Conservation (phyloP, 2,797 vertebrate species). For the Babyrousa celebensis region DNA sequence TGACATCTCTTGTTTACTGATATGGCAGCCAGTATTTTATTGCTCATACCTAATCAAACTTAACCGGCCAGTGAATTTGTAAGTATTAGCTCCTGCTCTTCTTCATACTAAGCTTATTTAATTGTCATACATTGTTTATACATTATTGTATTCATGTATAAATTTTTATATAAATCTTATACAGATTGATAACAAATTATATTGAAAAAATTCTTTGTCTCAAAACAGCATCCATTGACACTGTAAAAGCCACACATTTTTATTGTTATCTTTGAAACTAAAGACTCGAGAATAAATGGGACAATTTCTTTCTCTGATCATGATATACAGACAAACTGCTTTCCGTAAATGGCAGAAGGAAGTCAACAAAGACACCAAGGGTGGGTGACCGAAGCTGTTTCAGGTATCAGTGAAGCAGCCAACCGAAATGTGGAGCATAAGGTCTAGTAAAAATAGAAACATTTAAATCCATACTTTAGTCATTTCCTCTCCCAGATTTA, state of each 20-base stretch:
- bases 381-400: background rate
- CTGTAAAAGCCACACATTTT: background rate
- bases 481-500: constrained; percentile 15
- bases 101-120: background rate
- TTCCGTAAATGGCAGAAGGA: background rate
- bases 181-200: constrained; percentile 9
- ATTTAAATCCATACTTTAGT: constrained; percentile 40
- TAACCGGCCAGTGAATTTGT: background rate
- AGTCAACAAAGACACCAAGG: background rate
- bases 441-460: constrained; percentile 53
- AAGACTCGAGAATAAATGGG: background rate
- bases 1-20: no score
- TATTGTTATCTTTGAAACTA: background rate
- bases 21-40: no score
- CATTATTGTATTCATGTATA: background rate
- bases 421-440: background rate
- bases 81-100: background rate
- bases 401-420: background rate
- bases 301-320: background rate
- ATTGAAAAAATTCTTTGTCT: background rate
- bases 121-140: background rate
- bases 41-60: background rate
- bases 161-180: background rate
- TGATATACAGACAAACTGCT: background rate
- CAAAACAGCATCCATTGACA: background rate